Base-by-base conservation (phyloP, 2,888 invertebrate genomes). In the Eurois occulta region DNA sequence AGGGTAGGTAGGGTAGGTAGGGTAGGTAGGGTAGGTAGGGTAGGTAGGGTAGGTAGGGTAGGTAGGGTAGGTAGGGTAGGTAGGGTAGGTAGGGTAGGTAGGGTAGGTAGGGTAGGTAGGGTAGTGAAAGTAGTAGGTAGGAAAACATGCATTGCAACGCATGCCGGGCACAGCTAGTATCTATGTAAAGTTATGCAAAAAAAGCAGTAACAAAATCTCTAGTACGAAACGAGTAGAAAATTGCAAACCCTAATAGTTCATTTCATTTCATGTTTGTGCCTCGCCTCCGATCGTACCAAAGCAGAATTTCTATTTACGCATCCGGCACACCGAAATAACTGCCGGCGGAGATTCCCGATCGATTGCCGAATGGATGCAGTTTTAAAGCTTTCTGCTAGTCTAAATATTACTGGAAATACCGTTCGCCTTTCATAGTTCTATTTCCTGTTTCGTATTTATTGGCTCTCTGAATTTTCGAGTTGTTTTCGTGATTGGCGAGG, bases 321-420 rank as follows among this genome's bases (percentile, higher is more conserved):
- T 66, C 71, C 72, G 66, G 65, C 18, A 60, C 24, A 64, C 66
- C 58, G 55, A 89, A 85, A 89, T 88, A 84, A 77, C 79, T 78
- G 58, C 38, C 65, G 76, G 77, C 84, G 60, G 83, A 83, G 88
- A 85, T 89, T 85, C 80, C 60, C 60, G 58, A 89, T 88, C 80
- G 89, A 88, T 88, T 72, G 77, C 28, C 62, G 35, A 68, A 79
- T 74, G 78, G 67, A 84, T 89, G 86, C 81, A 89, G 77, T 88
- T 88, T 76, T 79, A 80, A 72, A 83, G 52, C 62, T 60, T 77
- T 58, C 62, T 41, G 43, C 32, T 24, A 41, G 32, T 79, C 32
- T 68, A 72, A 78, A 89, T 85, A 58, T 72, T 80, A 46, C 73
- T 65, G 11, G 80, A 67, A 84, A 84, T 71, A 75, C 46, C 62